Percentiles rank a stretch among this genome's conserved stretches.
Evolutionary conservation across 2,113 vertebrate genomes (phyloP).

Genomic region (Sinocyclocheilus rhinocerous): DNA sequence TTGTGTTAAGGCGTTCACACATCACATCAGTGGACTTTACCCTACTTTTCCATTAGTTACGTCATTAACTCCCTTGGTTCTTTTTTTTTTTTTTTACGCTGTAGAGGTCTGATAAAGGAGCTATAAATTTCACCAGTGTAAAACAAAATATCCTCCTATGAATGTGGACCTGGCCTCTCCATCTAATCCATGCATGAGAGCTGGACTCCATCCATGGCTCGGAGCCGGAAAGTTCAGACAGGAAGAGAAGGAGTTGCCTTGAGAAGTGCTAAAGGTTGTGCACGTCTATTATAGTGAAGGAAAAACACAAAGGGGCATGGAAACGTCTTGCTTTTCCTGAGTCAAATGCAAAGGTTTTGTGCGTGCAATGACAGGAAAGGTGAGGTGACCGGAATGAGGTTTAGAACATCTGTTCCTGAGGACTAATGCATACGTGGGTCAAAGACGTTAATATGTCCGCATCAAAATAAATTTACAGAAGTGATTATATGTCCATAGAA

Average conservation of each 20-base stretch:
- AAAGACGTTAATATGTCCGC: too few species aligned
- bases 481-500: too few species aligned
- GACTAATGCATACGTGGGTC: not conserved
- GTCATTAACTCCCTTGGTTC: not conserved
- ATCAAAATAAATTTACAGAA: too few species aligned
- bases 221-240: not conserved
- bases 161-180: not conserved
- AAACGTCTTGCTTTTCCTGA: conserved; percentile 1
- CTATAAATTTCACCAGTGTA: not conserved
- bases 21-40: conserved; percentile 1
- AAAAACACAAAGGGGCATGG: conserved; percentile 7
- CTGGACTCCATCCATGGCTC: conserved; percentile 11
- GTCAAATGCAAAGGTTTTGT: not conserved
- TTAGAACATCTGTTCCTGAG: not conserved
- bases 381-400: not conserved
- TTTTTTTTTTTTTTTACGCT: not conserved
- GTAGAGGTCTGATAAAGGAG: not conserved
- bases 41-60: conserved; percentile 16
- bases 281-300: not conserved
- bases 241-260: conserved; percentile 8
- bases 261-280: not conserved
- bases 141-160: not conserved
- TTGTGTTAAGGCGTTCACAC: not conserved
- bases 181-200: not conserved
- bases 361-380: not conserved